A percentile compares a stretch with the other conserved stretches of the same genome.
Conservation (phyloP, 2,113 vertebrate species). For the Bucco capensis region DNA sequence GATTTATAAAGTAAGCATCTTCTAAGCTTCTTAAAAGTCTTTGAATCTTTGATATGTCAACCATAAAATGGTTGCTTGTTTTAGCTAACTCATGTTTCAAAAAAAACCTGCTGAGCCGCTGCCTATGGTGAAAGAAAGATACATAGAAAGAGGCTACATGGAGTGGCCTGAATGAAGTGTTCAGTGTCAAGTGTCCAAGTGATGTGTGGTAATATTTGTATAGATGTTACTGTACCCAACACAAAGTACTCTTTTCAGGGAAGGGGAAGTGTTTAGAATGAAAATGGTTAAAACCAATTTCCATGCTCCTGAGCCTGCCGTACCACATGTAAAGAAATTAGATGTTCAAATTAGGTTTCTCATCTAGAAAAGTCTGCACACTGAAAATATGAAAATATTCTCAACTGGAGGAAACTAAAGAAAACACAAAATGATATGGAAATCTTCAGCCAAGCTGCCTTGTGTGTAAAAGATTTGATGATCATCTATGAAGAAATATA, state of each 20-base stretch:
- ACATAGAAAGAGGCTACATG: neutral
- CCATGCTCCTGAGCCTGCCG: neutral
- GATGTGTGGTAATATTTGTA: neutral
- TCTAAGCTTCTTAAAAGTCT: neutral
- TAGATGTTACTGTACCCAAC: no score
- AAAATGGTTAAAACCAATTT: neutral
- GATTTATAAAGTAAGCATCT: neutral
- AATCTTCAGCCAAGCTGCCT: constrained; percentile 6
- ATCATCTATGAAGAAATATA: neutral
- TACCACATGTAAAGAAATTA: neutral
- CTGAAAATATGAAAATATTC: constrained; percentile 36
- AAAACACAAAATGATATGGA: constrained; percentile 31
- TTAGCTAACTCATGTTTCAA: neutral
- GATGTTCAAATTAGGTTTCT: neutral
- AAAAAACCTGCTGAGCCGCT: neutral
- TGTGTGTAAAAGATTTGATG: neutral
- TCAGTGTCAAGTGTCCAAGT: accelerated
- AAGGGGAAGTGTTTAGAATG: accelerated
- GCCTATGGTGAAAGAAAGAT: neutral
- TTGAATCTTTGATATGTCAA: neutral
- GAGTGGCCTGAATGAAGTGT: neutral
- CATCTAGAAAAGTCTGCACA: neutral
- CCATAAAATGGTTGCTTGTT: neutral
- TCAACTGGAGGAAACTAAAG: neutral
- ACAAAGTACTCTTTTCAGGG: neutral